Evolutionary conservation across 2,888 invertebrate species (phyloP), one percentile per base, ranked within the genome.

Genomic region (Herminia tarsipennalis): DNA sequence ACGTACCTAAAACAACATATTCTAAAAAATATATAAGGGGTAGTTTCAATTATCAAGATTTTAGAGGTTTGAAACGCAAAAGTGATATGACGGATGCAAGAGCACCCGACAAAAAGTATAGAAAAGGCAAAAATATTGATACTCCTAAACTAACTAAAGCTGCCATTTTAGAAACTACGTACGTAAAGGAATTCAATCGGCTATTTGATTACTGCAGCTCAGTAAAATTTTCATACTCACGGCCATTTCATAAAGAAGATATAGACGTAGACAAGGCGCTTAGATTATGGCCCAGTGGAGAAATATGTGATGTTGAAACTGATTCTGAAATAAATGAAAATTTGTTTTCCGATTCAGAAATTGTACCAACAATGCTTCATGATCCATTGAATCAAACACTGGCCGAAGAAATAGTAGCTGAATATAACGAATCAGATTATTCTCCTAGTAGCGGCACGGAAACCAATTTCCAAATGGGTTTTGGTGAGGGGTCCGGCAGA

Each of bases 401-500:
- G 21, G 73, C 73, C 2, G 84, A 89, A 66, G 90, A 91, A 78
- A 73, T 91, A 51, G 58, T 56, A 16, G 51, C 66, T 28, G 63
- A 76, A 9, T 75, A 78, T 49, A 62, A 58, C 5, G 76, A 81
- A 53, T 56, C 50, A 13, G 63, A 73, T 46, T 70, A 67, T 34
- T 47, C 57, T 36, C 60, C 61, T 32, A 60, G 61, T 52, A 70
- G 79, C 30, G 70, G 70, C 47, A 73, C 66, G 21, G 86, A 88
- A 83, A 80, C 69, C 8, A 88, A 87, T 85, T 88, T 86, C 83
- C 83, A 74, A 82, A 88, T 83, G 92, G 92, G 92, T 92, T 92
- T 92, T 92, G 92, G 92, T 92, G 92, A 92, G 85, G 67, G 83
- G 92, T 92, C 92, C 92, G 92, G 77, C 92, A 91, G 92, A 90